Evolutionary conservation across 2,888 invertebrate species (phyloP), one percentile per base, ranked within the genome.

Genomic region (Eustalomyia histrio): DNA sequence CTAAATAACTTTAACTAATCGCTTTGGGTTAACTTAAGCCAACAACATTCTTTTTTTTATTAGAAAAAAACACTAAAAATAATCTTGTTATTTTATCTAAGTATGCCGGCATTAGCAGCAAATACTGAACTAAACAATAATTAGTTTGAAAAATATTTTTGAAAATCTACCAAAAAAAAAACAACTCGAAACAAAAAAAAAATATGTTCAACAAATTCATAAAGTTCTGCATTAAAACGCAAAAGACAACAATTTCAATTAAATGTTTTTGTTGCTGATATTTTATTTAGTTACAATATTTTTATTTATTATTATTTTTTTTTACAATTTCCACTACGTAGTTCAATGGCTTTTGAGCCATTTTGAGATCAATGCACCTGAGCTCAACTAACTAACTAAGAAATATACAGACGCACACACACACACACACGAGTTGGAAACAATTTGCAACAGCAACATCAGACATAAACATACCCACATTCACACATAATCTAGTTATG

Each of bases 261-360:
- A n/a, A n/a, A n/a, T n/a, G n/a, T 61, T 29, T 4, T 29, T 29
- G 4, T 14, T 17, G 60, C 61, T 61, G 17, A 52, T 57, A 69
- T 73, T 58, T 72, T 58, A 43, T 60, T 65, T 52, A 67, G 73
- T 76, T 9, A n/a, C n/a, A n/a, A n/a, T n/a, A 17, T 18, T 39
- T 47, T 24, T 52, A 67, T 76, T 76, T 8, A 12, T 18, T n/a
- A n/a, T n/a, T n/a, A n/a, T 43, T 47, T 24, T 8, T 64, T 55
- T 79, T 64, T 79, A 61, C 74, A 61, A 65, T 79, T 74, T 74
- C 73, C 72, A 72, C 74, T 60, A 68, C 83, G 80, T 87, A 88
- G 88, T 88, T 88, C 88, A 88, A 88, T 86, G 88, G 89, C 88
- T 86, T 88, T 89, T 88, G 88, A 86, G 86, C 88, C 88, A 88